Evolutionary conservation across 2,113 vertebrate genomes (phyloP), one percentile per base, ranked within the genome.

Genomic region (Larimichthys polyactis): DNA sequence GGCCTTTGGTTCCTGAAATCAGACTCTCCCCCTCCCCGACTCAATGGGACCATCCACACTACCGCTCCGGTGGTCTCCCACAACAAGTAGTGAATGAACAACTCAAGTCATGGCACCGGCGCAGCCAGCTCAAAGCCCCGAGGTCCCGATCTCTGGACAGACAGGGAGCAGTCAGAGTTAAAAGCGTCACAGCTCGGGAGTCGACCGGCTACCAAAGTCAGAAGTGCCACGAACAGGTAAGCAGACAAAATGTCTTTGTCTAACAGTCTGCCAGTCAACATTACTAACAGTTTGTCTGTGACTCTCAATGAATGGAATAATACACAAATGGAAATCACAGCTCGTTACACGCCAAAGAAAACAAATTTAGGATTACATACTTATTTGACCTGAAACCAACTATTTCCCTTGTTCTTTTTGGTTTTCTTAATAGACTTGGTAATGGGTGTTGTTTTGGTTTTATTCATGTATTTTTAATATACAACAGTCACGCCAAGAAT

Each of bases 81-180:
- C 93, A 90, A n/a, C 94, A 96, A 1, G 89, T 93, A 0, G 96
- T 97, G 49, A 95, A 92, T 0, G 96, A 97, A 27, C 96, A 97
- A 77, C 95, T 97, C 11, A 95, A 93, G 75, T 96, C 92, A 0
- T 98, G 97, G 97, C 97, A 97, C 24, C 90, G 94, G 48, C 95
- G 96, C 11, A 96, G 93, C 32, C 95, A 95, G 64, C 75, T 95
- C 57, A 95, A 90, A 27, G 81, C 84, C 2, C 85, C 95, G 2
- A 93, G 96, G 43, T 95, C 96, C 0, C 95, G 90, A 22, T 97
- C 97, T 4, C 94, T 97, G 16, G 96, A 97, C 90, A 91, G 96
- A 60, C 96, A 97, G 52, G 96, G 96, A 7, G 94, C 96, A 0
- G 90, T 96, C 72, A 88, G 94, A 16, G 27, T 96, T 22, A 92